Evolutionary conservation across 1,140 invertebrate genomes (phyloP).

Genomic region (Diprion similis): DNA sequence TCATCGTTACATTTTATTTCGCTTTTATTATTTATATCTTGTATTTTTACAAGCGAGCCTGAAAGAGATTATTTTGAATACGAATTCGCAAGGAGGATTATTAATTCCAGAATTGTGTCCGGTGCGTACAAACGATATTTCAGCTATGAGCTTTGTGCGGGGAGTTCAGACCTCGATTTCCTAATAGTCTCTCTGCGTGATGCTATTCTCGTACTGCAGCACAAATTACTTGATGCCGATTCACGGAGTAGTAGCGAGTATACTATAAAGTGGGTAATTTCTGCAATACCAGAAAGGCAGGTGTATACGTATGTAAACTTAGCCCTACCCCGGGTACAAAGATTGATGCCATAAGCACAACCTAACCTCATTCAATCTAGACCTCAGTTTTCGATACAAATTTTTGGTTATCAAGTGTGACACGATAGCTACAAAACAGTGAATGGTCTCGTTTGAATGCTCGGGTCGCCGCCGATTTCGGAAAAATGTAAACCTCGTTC

Average conservation of each 20-base stretch:
- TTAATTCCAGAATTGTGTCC: constrained; percentile 6
- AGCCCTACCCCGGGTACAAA: too few species aligned
- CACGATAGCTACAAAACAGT: neutral
- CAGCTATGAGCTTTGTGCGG: neutral
- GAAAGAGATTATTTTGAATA: neutral
- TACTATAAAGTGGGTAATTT: too few species aligned
- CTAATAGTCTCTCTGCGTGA: neutral
- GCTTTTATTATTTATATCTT: neutral
- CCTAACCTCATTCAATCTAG: neutral
- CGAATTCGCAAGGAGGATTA: neutral
- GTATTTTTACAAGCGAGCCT: constrained; percentile 8
- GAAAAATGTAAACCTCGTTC: neutral
- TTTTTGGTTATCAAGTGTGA: neutral
- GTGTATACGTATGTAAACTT: too few species aligned
- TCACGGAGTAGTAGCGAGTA: neutral
- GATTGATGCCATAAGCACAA: neutral
- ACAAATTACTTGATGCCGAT: constrained; percentile 1
- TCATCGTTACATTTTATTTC: neutral
- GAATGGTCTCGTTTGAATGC: neutral
- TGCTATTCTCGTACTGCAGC: constrained; percentile 1
- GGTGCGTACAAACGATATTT: neutral
- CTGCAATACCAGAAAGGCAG: too few species aligned
- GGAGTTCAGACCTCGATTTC: constrained; percentile 7
- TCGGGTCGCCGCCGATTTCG: neutral
- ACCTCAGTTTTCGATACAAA: neutral